Conservation (phyloP, 2,888 invertebrate genomes). For the Tholera decimalis region DNA sequence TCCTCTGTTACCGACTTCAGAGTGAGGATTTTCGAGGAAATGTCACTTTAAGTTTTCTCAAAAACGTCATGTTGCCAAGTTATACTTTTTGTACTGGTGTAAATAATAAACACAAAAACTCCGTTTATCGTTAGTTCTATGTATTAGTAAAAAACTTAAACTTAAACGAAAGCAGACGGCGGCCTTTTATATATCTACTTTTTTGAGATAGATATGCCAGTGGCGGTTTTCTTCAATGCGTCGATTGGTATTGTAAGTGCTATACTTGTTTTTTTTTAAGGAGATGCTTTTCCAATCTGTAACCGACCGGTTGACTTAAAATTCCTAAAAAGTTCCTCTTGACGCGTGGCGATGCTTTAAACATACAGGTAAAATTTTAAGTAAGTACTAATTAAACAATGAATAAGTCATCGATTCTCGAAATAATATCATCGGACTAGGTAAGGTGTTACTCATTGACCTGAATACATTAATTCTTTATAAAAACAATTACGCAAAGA, state of each 20-base stretch:
- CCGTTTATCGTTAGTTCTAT: too few species aligned
- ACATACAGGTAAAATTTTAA: slow-evolving; percentile 20
- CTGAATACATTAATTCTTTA: slow-evolving; percentile 63
- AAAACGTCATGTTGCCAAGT: background rate
- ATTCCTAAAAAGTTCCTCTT: background rate
- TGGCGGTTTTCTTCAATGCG: background rate
- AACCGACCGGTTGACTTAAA: background rate
- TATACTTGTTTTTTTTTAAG: background rate
- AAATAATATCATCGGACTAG: slow-evolving; percentile 57
- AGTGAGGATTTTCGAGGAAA: slow-evolving; percentile 12
- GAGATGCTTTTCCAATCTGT: background rate
- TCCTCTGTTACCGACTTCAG: slow-evolving; percentile 30
- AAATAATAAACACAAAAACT: too few species aligned
- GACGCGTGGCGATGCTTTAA: background rate
- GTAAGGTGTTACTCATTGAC: slow-evolving; percentile 65
- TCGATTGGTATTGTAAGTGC: background rate
- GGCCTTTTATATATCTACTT: too few species aligned
- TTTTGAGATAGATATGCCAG: too few species aligned
- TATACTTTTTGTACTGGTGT: too few species aligned
- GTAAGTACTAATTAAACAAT: slow-evolving; percentile 1
- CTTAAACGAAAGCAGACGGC: too few species aligned
- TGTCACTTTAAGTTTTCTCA: background rate
- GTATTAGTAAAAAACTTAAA: too few species aligned
- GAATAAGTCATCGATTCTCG: slow-evolving; percentile 57
- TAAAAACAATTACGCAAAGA: slow-evolving; percentile 66